Base-by-base conservation (phyloP, 2,113 vertebrate genomes). In the Jaculus jaculus region DNA sequence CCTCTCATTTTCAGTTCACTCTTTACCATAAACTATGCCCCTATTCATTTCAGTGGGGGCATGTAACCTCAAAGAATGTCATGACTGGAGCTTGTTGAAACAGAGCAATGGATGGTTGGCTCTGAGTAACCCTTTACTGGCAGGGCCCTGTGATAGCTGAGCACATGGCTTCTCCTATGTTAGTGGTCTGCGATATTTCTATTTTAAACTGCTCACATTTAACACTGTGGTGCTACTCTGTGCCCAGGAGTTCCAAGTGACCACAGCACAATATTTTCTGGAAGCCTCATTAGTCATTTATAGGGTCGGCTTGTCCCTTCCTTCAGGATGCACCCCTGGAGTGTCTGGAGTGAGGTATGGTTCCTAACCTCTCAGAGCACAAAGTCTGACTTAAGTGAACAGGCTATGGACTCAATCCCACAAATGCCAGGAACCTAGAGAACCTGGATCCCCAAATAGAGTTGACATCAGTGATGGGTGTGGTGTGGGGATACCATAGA, bases 61-160 rank as follows among this genome's bases (percentile, higher is more conserved):
- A n/a, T 65, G 83, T 84, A 74, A 93, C 95, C 97, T 96, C 95
- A 94, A 87, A 94, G 74, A 93, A 95, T 85, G 90, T 92, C 81
- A 74, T 24, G 42, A 93, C 93, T 87, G 28, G 2, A 61, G 71
- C 79, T 74, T 77, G 78, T 24, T 88, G 77, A 95, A 81, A 94
- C 69, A 63, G 47, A 78, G 73, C 34, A 17, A 87, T 79, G 77
- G 89, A 54, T 18, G 17, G 69, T 78, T 58, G 94, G 84, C 74
- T 74, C 72, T 47, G 92, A 92, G 75, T 81, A 60, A 82, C 75
- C 75, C 72, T 82, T 80, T 13, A 0, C 81, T 74, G 81, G 92
- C 71, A 86, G 66, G 13, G 30, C 77, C 15, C 2, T n/a, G 86
- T 58, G 81, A 79, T 37, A 72, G 79, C 93, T 47, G 87, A 88